Conservation (phyloP, 2,797 vertebrate species). For the Eupleurogrammus muticus region DNA sequence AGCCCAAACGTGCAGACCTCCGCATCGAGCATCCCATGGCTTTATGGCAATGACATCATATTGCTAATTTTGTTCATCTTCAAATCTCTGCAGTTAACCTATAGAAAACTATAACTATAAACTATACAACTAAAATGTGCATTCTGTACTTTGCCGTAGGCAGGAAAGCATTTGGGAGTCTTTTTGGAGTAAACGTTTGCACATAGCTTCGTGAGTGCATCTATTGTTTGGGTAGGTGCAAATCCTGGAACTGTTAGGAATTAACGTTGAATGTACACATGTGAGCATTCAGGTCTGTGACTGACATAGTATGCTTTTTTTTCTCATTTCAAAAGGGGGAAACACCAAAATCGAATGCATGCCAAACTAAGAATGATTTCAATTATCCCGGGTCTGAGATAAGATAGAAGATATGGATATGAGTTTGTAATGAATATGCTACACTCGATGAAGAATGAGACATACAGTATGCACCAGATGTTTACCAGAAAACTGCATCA, state of each 20-base stretch:
- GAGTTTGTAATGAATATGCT: conserved; percentile 5
- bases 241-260: background rate
- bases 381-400: background rate
- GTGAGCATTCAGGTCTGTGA: background rate
- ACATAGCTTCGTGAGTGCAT: background rate
- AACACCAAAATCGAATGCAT: background rate
- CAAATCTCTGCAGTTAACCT: too few relatives aligned
- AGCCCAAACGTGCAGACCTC: too few relatives aligned
- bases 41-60: too few relatives aligned
- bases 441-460: conserved; percentile 2
- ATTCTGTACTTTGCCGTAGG: conserved; percentile 13
- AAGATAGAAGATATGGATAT: background rate
- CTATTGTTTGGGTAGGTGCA: background rate
- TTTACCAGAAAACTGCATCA: conserved; percentile 16
- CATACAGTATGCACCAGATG: conserved; percentile 9
- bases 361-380: background rate
- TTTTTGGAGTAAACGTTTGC: conserved; percentile 14
- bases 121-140: too few relatives aligned
- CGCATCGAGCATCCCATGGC: too few relatives aligned
- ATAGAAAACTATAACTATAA: too few relatives aligned
- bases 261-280: background rate
- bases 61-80: too few relatives aligned
- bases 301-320: background rate
- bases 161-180: background rate
- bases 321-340: background rate